Percentiles rank a stretch among this genome's conserved stretches.
phyloP scores from a whole-genome alignment of 2,888 invertebrate species.

The Xiphydria camelus region DNA sequence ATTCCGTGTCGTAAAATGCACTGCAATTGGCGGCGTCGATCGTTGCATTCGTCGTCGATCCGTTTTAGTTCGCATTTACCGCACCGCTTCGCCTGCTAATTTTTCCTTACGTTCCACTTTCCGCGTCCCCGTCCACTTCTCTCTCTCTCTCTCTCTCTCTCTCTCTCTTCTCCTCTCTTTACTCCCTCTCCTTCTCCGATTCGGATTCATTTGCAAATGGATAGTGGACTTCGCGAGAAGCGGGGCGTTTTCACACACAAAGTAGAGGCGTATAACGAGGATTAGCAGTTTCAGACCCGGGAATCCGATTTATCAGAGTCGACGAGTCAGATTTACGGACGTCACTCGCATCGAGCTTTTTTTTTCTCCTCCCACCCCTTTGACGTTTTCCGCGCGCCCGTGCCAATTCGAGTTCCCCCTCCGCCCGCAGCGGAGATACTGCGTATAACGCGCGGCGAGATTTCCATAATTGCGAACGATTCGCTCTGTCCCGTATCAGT shows the following conservation, averaged over 20 bases:
- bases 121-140: slow-evolving; percentile 20
- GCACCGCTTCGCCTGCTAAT: too few species aligned
- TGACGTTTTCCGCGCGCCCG: too few species aligned
- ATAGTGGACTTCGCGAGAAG: slow-evolving; percentile 16
- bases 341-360: background rate
- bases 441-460: slow-evolving; percentile 42
- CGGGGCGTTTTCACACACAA: slow-evolving; percentile 11
- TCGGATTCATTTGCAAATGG: slow-evolving; percentile 50
- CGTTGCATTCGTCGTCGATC: too few species aligned
- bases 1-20: too few species aligned
- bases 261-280: slow-evolving; percentile 33
- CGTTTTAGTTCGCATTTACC: too few species aligned
- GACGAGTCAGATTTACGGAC: too few species aligned
- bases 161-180: background rate
- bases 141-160: slow-evolving; percentile 14
- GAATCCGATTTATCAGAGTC: slow-evolving; percentile 25
- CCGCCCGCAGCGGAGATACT: too few species aligned
- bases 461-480: slow-evolving; percentile 54
- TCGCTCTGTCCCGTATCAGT: slow-evolving; percentile 52
- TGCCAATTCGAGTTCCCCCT: too few species aligned
- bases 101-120: too few species aligned
- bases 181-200: slow-evolving; percentile 26
- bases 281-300: slow-evolving; percentile 37
- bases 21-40: too few species aligned
- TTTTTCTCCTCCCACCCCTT: slow-evolving; percentile 8